Percentiles rank a stretch among this genome's conserved stretches.
Conservation (phyloP, 2,797 vertebrate species). For the Cheirogaleus major region DNA sequence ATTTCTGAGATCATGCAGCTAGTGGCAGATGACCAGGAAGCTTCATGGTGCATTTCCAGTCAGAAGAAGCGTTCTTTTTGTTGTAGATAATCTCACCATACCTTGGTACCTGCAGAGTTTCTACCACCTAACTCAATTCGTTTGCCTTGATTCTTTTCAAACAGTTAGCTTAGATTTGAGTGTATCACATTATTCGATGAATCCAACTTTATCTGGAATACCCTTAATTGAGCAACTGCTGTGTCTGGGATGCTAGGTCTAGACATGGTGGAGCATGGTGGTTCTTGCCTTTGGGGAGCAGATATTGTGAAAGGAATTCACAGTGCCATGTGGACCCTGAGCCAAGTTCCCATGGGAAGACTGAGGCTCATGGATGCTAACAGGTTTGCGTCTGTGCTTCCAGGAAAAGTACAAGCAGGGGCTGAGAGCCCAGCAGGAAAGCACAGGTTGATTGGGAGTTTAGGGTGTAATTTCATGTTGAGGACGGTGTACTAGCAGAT, state of each 20-base stretch:
- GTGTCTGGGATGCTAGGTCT: background rate
- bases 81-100: background rate
- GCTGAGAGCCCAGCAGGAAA: background rate
- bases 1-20: background rate
- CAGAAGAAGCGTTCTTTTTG: background rate
- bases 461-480: conserved; percentile 6
- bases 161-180: background rate
- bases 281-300: conserved; percentile 45
- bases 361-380: background rate
- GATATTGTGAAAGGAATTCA: background rate
- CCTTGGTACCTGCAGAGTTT: background rate
- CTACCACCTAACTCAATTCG: background rate
- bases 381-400: background rate
- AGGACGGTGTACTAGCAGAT: background rate
- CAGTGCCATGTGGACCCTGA: background rate
- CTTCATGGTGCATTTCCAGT: background rate
- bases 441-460: background rate
- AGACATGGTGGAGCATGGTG: background rate
- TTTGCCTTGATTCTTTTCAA: background rate
- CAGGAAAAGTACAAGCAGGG: background rate
- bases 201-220: background rate
- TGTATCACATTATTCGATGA: background rate
- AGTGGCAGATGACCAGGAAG: background rate
- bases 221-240: background rate
- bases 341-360: conserved; percentile 10